Base-by-base conservation (phyloP, 2,113 vertebrate species). In the Caretta caretta region DNA sequence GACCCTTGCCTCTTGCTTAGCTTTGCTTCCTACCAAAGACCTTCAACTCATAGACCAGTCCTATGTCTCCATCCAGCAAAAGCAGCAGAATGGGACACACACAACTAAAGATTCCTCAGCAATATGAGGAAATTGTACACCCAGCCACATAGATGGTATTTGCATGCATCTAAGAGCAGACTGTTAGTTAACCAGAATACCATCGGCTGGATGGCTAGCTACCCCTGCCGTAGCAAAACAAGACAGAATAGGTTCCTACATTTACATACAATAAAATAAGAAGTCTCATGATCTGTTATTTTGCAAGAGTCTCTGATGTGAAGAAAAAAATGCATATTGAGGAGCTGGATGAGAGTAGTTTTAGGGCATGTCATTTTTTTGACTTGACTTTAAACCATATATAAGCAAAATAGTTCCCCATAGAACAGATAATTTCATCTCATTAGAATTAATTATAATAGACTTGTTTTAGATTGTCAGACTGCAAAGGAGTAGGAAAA, bases 391-490 rank as follows among this genome's bases (percentile, higher is more conserved):
- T 53, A 16, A 89, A 84, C 29, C 84, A 90, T 25, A 86, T 11
- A 86, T 3, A 75, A 69, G 8, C 9, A 51, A 42, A 29, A 27
- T 31, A 24, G 10, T 57, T 81, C 20, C 24, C 46, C 57, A 72
- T 2, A 49, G 38, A 91, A 76, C 19, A 35, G 27, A 6, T 82
- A 48, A 46, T n/a, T 46, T 6, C 27, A 3, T 49, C 11, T 22
- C 5, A 46, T 76, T 46, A 76, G 38, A 76, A 76, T 76, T 22
- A 81, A 59, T 12, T 24, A 1, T 17, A 53, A 51, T 46, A 16
- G 56, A n/a, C 19, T 78, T 80, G 1, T 0, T 0, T 50, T 69
- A 49, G 9, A 29, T 2, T 81, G 25, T 54, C 12, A 78, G 29
- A 57, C 1, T 22, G 84, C 89, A 56, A 20, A 38, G 50, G 0